Evolutionary conservation across 92 coral and sea anemone genomes (phyloP), one percentile per base, ranked within the genome.

Genomic region (Phymanthus crucifer): DNA sequence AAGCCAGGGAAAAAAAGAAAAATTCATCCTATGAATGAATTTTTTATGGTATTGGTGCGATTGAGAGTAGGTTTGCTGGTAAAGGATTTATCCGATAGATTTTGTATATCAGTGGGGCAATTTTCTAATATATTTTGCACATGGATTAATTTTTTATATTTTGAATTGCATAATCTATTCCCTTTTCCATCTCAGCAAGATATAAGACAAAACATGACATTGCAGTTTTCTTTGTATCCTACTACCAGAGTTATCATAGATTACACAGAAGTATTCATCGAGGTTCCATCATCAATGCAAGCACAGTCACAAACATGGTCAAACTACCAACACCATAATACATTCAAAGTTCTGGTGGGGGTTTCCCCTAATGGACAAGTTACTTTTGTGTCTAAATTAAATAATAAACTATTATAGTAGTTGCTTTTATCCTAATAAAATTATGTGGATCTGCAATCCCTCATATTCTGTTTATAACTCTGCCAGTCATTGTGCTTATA

Each of bases 241-340:
- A 87, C 84, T 0, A 87, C 90, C 4, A 72, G 91, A 18, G 76
- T 83, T 19, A 87, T 87, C 76, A 45, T 83, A 17, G 91, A 87
- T 43, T 87, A 88, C 70, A 87, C 85, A 6, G 79, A 83, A 52
- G 23, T 83, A 24, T 87, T 87, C 66, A 70, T 87, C 35, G 71
- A 87, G 75, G 80, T 75, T 14, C 91, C 87, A 18, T 87, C 91
- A 50, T 82, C 87, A 33, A 83, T 87, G 91, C 72, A 83, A 0
- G 91, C 79, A n/a, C 87, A 87, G 36, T 77, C 80, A 35, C 78
- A 87, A 64, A 87, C 87, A 34, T 82, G 90, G 90, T 71, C 81
- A 32, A 84, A 81, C 6, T 86, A 81, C 48, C 81, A 86, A 31
- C 86, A 86, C 54, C 80, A 87, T 18, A 87, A 78, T 45, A 87